Base-by-base conservation (phyloP, 2,888 invertebrate genomes). In the Fragum whitleyi region DNA sequence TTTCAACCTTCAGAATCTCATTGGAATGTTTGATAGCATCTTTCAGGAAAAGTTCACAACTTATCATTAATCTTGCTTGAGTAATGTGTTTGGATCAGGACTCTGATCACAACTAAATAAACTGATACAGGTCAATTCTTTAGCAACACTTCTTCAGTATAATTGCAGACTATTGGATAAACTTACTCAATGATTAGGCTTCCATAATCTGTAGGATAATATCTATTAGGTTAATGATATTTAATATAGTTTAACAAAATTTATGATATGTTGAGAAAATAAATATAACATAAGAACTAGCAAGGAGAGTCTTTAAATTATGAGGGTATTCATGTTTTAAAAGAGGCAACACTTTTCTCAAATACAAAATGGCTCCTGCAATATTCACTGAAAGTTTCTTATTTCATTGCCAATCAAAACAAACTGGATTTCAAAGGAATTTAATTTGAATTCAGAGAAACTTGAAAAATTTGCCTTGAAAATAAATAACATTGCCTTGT, bases 401-500 rank as follows among this genome's bases (percentile, higher is more conserved):
- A 36, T 70, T 55, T 70, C 11, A 11, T 36, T 72, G 72, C 72
- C 72, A 72, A 72, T 26, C 36, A 59, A 72, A 72, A 72, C 61
- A 72, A 72, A 72, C 59, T 36, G 42, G 23, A 29, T 28, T 16
- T 51, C 28, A 39, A 16, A 72, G 29, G 59, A 72, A 72, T 72
- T 72, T 57, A 42, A 72, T 59, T 72, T 36, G 11, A 72, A 59
- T 39, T 39, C 26, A 3, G 26, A 19, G 28, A 72, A 72, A 26
- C 19, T 36, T 72, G 14, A 23, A 42, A 28, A 61, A 47, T 72
- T 1, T 39, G 42, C 72, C 23, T 42, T 42, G 61, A 59, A 72
- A 72, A 72, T 72, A 72, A 72, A 72, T 70, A 70, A 32, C 36
- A 32, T 57, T 32, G 55, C 39, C 55, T n/a, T 70, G 70, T 70